These are phyloP conservation scores for Heliothis virescens DNA, from an alignment of 1,140 invertebrate species.

Conservation along the genomic window DNA sequence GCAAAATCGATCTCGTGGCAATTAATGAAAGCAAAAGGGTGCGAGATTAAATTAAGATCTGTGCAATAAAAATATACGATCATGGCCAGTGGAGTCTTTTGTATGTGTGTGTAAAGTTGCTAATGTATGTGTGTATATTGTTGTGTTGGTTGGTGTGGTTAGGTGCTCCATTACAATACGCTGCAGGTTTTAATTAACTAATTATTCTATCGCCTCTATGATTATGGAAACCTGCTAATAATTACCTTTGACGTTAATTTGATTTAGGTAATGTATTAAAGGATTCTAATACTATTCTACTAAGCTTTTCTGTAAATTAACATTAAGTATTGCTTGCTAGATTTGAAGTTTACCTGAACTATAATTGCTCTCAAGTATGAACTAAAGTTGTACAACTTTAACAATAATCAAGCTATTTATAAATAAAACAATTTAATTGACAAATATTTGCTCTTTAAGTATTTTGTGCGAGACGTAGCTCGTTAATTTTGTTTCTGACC, in stretches of 20 bases:
- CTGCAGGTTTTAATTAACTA: neutral
- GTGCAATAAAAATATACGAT: neutral
- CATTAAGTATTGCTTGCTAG: too few relatives aligned
- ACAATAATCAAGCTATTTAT: too few relatives aligned
- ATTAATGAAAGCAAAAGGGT: neutral
- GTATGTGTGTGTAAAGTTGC: neutral
- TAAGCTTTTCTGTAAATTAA: too few relatives aligned
- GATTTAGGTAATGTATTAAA: too few relatives aligned
- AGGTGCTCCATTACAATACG: neutral
- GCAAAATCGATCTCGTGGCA: neutral
- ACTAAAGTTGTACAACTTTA: too few relatives aligned
- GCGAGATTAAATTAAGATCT: neutral
- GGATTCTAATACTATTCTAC: too few relatives aligned
- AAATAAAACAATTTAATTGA: too few relatives aligned
- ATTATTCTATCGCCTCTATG: neutral
- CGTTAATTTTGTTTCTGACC: constrained; percentile 15
- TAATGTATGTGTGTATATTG: neutral
- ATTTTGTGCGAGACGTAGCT: neutral
- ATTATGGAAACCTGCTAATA: neutral
- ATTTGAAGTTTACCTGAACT: too few relatives aligned
- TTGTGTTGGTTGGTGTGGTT: neutral
- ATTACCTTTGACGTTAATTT: neutral
- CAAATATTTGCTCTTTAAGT: neutral
- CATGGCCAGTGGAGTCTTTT: neutral
- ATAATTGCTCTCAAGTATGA: too few relatives aligned